Evolutionary conservation across 2,888 invertebrate species (phyloP), one percentile per base, ranked within the genome.

Genomic region (Ophioninae sp.): DNA sequence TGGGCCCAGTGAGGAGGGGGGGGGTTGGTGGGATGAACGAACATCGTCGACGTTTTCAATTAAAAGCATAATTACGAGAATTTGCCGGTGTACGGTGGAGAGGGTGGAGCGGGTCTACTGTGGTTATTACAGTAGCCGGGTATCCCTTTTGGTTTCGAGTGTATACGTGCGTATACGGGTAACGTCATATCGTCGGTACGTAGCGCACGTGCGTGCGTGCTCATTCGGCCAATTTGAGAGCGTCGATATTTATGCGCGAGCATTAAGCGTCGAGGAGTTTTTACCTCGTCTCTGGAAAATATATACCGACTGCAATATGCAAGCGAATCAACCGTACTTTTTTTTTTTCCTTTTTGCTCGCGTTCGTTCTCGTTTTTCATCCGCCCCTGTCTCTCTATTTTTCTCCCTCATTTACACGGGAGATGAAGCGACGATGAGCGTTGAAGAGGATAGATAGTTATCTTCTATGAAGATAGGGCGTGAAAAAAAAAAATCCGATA

Each of bases 1-100:
- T 17, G 50, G 17, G 50, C 6, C 50, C 50, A 13, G 13, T 1
- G 30, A 30, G 30, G 30, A 30, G 30, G 30, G 76, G 56, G 74
- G 72, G 41, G 73, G 37, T 37, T 78, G 76, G 81, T 65, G 78
- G 75, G 79, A 82, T 84, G 81, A 57, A 41, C 74, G 78, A 75
- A 23, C 44, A 65, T 21, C 61, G 77, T 81, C 87, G 87, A 88
- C 89, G 89, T 89, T 89, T 89, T 89, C 88, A 90, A 90, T 90
- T 90, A 90, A 90, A 90, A 88, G 87, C 87, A 90, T 91, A 90
- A 91, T 91, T 91, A 90, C 90, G 87, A 65, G 67, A 90, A 89
- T 90, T 90, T 89, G 89, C 88, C 88, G 89, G 87, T 78, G 78
- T 37, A 69, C 74, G 37, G 65, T 68, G 61, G 56, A n/a, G 65